Evolutionary conservation across 2,113 vertebrate genomes (phyloP), one percentile per base, ranked within the genome.

Genomic region (Lipophrys pholis): DNA sequence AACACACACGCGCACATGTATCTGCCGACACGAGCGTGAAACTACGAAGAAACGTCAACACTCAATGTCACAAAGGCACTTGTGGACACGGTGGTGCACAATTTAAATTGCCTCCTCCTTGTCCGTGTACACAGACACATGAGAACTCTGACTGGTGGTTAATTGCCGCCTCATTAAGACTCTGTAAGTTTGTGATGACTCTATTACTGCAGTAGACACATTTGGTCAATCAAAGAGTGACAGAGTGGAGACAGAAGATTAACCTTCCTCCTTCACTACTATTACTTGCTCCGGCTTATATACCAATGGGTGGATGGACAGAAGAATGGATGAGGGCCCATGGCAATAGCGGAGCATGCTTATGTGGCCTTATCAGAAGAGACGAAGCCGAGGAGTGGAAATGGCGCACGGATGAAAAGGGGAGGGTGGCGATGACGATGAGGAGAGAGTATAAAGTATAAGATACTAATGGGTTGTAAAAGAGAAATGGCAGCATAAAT

Each of bases 401-500:
- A 65, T 53, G 50, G 21, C 50, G 39, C 14, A n/a, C 15, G 48
- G 76, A 51, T 14, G 41, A 64, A 69, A 14, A 12, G 9, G 16
- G 48, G 41, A 64, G 79, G 21, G 21, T 30, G 75, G 16, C 16
- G 49, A 82, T 83, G 73, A 88, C 67, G 74, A 46, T 14, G 42
- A 71, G 50, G 7, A 63, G n/a, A 67, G 58, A 15, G 52, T 76
- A 39, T 75, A 67, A 51, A 74, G 69, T 68, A 41, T 53, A 58
- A 78, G 63, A 67, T 60, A 59, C 63, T 85, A 75, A 80, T 69
- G 62, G 69, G 21, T 56, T 56, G 36, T 75, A 66, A 80, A 85
- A 83, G 43, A 73, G 51, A 74, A 83, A 80, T 66, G 62, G 65
- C 77, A 51, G 56, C 70, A 85, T 83, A 56, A 17, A 85, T 80